phyloP scores from a whole-genome alignment of 2,797 vertebrate genomes.

The Sebastes goodei region DNA sequence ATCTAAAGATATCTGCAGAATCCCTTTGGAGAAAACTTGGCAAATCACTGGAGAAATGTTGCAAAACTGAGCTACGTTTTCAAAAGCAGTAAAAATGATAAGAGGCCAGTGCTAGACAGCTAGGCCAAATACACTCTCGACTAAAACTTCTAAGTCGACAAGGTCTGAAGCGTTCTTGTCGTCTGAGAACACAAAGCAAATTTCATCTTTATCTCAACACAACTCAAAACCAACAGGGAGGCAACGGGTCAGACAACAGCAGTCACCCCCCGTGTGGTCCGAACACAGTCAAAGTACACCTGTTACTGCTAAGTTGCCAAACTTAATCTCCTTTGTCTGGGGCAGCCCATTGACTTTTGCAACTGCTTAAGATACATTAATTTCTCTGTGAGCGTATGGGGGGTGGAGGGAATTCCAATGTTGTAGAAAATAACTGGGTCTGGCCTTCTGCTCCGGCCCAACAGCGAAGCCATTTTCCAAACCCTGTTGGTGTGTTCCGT shows the following conservation, averaged over 20 bases:
- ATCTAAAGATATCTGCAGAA: slow-evolving; percentile 61
- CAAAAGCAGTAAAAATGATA: slow-evolving; percentile 29
- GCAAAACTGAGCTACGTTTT: slow-evolving; percentile 31
- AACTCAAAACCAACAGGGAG: slow-evolving; percentile 29
- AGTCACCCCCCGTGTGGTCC: slow-evolving; percentile 68
- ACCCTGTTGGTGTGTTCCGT: slow-evolving; percentile 79
- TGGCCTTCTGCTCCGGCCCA: slow-evolving; percentile 76
- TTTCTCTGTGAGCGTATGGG: slow-evolving; percentile 51
- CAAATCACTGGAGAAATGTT: slow-evolving; percentile 43
- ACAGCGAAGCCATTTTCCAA: slow-evolving; percentile 82
- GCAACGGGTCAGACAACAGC: slow-evolving; percentile 30
- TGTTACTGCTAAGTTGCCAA: slow-evolving; percentile 79
- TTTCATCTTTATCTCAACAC: slow-evolving; percentile 47
- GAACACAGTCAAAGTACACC: slow-evolving; percentile 75
- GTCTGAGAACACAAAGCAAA: slow-evolving; percentile 23
- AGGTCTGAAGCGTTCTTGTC: slow-evolving; percentile 1
- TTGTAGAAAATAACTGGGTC: slow-evolving; percentile 69
- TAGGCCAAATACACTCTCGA: background rate
- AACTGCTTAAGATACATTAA: slow-evolving; percentile 76
- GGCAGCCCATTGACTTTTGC: slow-evolving; percentile 77
- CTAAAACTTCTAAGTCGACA: slow-evolving; percentile 3
- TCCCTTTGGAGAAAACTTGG: slow-evolving; percentile 40
- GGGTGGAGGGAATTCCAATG: slow-evolving; percentile 44
- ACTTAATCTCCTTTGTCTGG: slow-evolving; percentile 81
- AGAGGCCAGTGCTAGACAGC: slow-evolving; percentile 16